A percentile compares a stretch with the other conserved stretches of the same genome.
Evolutionary conservation across 2,888 invertebrate species (phyloP).

Genomic region (Cerastoderma edule): DNA sequence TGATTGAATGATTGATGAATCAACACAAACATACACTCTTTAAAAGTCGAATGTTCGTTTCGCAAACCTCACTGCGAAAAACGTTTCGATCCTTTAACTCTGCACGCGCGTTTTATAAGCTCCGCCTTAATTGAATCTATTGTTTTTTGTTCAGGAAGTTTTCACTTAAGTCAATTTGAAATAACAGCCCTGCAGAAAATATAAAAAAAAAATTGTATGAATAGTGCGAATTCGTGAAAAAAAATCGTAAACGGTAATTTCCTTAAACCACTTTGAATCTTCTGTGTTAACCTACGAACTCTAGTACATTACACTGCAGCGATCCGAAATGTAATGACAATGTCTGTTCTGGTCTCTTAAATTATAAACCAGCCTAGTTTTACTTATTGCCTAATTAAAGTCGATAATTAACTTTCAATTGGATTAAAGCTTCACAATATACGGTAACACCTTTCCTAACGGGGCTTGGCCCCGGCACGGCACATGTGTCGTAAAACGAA

Average conservation of each 20-base stretch:
- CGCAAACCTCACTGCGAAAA: too few relatives aligned
- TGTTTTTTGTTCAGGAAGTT: not conserved
- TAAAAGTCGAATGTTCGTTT: too few relatives aligned
- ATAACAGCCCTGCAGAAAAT: too few relatives aligned
- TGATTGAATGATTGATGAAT: too few relatives aligned
- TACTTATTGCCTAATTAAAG: conserved; percentile 5
- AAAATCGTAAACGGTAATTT: too few relatives aligned
- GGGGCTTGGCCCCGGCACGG: not conserved
- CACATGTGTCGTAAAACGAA: conserved; percentile 14
- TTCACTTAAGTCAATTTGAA: not conserved
- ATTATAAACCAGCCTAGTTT: conserved; percentile 10
- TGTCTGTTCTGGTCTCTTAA: not conserved
- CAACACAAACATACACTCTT: too few relatives aligned
- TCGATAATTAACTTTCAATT: too few relatives aligned
- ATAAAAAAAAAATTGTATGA: too few relatives aligned
- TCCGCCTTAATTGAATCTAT: conserved; percentile 1
- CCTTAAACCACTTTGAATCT: too few relatives aligned
- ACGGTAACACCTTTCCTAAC: not conserved
- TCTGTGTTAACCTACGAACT: too few relatives aligned
- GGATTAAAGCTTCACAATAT: too few relatives aligned
- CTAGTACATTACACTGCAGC: conserved; percentile 7
- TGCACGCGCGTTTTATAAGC: conserved; percentile 5
- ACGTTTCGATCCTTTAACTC: too few relatives aligned
- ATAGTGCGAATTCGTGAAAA: not conserved
- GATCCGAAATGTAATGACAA: not conserved